Evolutionary conservation across 2,113 vertebrate genomes (phyloP).

Genomic region (Merops nubicus): DNA sequence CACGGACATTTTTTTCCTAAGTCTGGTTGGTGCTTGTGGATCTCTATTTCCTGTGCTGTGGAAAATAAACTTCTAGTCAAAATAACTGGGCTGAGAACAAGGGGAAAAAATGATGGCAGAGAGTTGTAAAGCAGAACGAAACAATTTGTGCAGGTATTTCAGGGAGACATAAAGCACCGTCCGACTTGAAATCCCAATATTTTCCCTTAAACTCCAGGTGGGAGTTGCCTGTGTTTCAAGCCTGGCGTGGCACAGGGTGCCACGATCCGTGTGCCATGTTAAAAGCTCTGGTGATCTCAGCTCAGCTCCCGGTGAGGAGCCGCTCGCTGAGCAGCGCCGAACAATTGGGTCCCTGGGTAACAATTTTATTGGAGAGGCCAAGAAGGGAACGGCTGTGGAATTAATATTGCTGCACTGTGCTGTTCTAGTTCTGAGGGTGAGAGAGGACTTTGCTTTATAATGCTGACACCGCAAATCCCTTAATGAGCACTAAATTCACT

Average conservation of each 20-base stretch:
- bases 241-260: rapidly evolving
- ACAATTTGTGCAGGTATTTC: conserved; percentile 3
- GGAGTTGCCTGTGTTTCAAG: not conserved
- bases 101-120: not conserved
- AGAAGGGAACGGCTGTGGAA: conserved; percentile 17
- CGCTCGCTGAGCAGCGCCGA: not conserved
- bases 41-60: not conserved
- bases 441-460: conserved; percentile 55
- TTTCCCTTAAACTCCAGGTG: not conserved
- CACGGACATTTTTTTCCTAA: not conserved
- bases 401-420: conserved; percentile 56
- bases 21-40: not conserved
- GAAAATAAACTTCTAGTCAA: conserved; percentile 26
- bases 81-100: not conserved
- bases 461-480: conserved; percentile 55
- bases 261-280: not conserved
- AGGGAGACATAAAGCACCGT: not conserved
- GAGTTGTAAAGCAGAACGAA: conserved; percentile 18
- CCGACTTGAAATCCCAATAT: not conserved
- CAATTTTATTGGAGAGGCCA: conserved; percentile 53
- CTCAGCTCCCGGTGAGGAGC: not conserved
- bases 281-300: not conserved
- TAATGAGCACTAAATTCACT: conserved; percentile 72
- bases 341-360: conserved; percentile 58
- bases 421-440: conserved; percentile 10